Base-by-base conservation (phyloP, 1,140 invertebrate species). In the Melipona quadrifasciata region DNA sequence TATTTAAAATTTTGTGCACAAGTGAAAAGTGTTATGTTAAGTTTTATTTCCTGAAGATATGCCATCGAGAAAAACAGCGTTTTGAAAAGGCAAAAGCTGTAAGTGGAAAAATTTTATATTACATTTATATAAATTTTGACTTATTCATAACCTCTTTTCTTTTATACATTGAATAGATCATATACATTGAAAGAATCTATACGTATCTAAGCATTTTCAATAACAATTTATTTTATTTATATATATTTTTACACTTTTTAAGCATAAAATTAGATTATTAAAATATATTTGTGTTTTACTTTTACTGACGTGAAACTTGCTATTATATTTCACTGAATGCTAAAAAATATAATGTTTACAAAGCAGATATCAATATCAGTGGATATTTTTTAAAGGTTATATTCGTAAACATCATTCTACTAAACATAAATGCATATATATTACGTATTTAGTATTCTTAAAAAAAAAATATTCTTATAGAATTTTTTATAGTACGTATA, bases 391-490 rank as follows among this genome's bases (percentile, higher is more conserved):
- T n/a, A 47, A 61, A 78, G 27, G 12, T 71, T 77, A 27, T 19
- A 19, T 34, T 64, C 31, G 27, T 47, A n/a, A 31, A 67, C 2
- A 67, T 64, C 24, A 61, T 17, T 61, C 34, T 78, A 71, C 53
- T 17, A 19, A 84, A 79, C 75, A 47, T 83, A 83, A 83, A 78
- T 83, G 27, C 75, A 67, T 83, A 70, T 55, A 72, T 78, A 27
- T 84, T 84, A 84, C 39, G 73, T 55, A 65, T 55, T 72, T 65
- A 79, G 3, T 71, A 0, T 19, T 53, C n/a, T n/a, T n/a, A n/a
- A n/a, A n/a, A n/a, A n/a, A n/a, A n/a, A n/a, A n/a, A n/a, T n/a
- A n/a, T n/a, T n/a, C 4, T 39, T 19, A n/a, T 27, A 71, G 27
- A 19, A 73, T 47, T 57, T 10, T 17, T 78, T 68, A 12, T 1